Conservation (phyloP, 2,113 vertebrate genomes). For the Urocolius indicus region DNA sequence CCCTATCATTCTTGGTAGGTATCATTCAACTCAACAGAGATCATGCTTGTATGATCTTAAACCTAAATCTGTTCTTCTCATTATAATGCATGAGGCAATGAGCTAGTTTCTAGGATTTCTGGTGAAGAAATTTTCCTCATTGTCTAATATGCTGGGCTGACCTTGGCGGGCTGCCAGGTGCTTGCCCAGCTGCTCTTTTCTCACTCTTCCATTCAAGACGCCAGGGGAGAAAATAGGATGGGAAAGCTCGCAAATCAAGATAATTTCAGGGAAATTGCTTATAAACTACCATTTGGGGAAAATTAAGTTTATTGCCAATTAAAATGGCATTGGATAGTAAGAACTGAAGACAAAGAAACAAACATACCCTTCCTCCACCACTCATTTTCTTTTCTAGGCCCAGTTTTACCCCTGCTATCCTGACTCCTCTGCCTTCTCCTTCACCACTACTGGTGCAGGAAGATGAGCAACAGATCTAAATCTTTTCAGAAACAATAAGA, state of each 20-base stretch:
- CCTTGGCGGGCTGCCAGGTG: not conserved
- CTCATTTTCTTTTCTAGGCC: not conserved
- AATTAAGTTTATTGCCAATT: not conserved
- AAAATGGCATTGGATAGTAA: not conserved
- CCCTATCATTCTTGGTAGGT: too few relatives aligned
- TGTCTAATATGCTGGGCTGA: not conserved
- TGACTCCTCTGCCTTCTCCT: not conserved
- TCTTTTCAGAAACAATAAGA: not conserved
- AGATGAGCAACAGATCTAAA: too few relatives aligned
- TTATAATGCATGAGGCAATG: not conserved
- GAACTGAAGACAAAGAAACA: not conserved
- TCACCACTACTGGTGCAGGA: rapidly evolving
- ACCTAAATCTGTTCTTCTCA: not conserved
- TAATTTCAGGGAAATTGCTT: not conserved
- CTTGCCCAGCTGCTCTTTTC: too few relatives aligned
- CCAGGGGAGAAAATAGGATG: not conserved
- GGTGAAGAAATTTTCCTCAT: not conserved
- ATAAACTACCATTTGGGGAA: not conserved
- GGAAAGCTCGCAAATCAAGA: not conserved
- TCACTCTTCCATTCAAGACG: too few relatives aligned
- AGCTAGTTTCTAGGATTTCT: not conserved
- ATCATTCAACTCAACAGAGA: not conserved
- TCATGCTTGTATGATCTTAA: not conserved
- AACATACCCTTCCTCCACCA: not conserved
- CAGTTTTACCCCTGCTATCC: not conserved